phyloP scores from a whole-genome alignment of 2,888 invertebrate species.

The Rhaphigaster nebulosa region DNA sequence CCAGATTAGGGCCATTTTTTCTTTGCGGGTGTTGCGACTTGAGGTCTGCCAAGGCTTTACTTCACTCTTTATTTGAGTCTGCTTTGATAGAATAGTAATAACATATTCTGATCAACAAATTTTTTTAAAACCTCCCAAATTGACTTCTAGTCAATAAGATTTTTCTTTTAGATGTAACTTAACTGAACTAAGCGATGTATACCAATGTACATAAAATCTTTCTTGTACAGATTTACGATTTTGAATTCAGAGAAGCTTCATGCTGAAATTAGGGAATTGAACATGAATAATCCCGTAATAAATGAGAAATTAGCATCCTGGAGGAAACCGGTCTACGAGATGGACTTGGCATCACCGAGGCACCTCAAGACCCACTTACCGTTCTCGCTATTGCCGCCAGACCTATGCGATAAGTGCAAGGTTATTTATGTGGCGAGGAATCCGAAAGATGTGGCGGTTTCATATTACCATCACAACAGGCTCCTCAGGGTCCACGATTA shows the following conservation, averaged over 20 bases:
- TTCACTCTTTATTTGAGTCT: too few relatives aligned
- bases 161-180: too few relatives aligned
- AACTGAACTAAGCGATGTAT: too few relatives aligned
- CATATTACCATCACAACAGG: slow-evolving; percentile 84
- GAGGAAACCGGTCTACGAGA: slow-evolving; percentile 63
- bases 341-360: slow-evolving; percentile 61
- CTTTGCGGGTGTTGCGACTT: too few relatives aligned
- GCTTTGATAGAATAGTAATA: too few relatives aligned
- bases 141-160: too few relatives aligned
- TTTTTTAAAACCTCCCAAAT: too few relatives aligned
- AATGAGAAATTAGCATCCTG: slow-evolving; percentile 59
- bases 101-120: too few relatives aligned
- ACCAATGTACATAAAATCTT: too few relatives aligned
- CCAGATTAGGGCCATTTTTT: too few relatives aligned
- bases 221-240: slow-evolving; percentile 75
- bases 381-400: slow-evolving; percentile 78
- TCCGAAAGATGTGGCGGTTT: slow-evolving; percentile 88
- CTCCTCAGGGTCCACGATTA: slow-evolving; percentile 79
- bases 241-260: slow-evolving; percentile 63
- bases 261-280: slow-evolving; percentile 62
- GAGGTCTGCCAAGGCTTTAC: too few relatives aligned
- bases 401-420: slow-evolving; percentile 72
- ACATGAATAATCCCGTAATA: slow-evolving; percentile 61
- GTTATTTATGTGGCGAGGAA: slow-evolving; percentile 87
- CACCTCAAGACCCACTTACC: slow-evolving; percentile 77